Conservation (phyloP, 2,888 invertebrate genomes). For the Andrena dorsata region DNA sequence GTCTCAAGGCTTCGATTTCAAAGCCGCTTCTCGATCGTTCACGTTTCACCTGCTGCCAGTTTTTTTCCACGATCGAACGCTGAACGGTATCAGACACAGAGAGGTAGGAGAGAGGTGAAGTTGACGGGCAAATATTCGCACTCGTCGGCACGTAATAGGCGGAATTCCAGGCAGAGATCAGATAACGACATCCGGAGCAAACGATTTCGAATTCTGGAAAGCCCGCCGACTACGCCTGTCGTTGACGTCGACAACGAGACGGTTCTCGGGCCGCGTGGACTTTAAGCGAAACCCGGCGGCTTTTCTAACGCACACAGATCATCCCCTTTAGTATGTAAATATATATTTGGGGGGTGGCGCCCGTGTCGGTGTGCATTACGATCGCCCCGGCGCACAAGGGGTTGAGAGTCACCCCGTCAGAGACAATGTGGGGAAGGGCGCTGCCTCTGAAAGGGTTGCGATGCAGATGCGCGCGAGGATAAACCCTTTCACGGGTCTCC, state of each 20-base stretch:
- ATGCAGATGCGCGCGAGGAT: constrained; percentile 18
- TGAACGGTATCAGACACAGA: neutral
- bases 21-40: neutral
- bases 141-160: constrained; percentile 46
- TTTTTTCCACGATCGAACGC: neutral
- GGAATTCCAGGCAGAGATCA: constrained; percentile 56
- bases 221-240: constrained; percentile 3
- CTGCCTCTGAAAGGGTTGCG: constrained; percentile 36
- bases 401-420: constrained; percentile 68
- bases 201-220: constrained; percentile 47
- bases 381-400: constrained; percentile 58
- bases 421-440: constrained; percentile 56
- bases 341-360: constrained; percentile 37
- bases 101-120: neutral
- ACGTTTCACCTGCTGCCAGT: neutral
- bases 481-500: constrained; percentile 4
- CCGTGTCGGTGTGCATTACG: constrained; percentile 53
- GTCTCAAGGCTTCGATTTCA: no score
- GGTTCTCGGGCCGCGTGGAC: constrained; percentile 14
- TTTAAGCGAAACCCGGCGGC: constrained; percentile 34
- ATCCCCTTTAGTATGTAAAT: constrained; percentile 47
- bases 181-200: constrained; percentile 58
- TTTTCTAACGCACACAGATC: constrained; percentile 36
- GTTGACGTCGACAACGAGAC: constrained; percentile 4
- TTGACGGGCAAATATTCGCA: constrained; percentile 24